Evolutionary conservation across 2,113 vertebrate species (phyloP).

Genomic region (Spermophilus dauricus): DNA sequence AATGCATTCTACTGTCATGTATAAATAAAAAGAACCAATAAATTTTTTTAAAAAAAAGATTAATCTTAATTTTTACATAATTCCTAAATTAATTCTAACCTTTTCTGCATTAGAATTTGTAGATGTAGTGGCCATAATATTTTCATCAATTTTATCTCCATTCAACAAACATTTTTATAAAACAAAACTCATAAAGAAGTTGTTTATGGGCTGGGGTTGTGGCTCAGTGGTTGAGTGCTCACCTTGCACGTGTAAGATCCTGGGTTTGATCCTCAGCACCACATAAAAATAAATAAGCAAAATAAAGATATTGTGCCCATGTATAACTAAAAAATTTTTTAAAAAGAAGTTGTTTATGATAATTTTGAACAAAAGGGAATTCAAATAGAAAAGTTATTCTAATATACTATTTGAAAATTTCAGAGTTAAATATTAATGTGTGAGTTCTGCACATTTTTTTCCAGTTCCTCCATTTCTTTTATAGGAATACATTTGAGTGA

Average conservation of each 20-base stretch:
- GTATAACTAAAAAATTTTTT: too few species aligned
- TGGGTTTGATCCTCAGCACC: too few species aligned
- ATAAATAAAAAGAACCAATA: too few species aligned
- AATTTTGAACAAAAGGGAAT: neutral
- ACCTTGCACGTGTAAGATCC: too few species aligned
- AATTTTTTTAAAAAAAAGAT: neutral
- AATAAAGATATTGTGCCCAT: too few species aligned
- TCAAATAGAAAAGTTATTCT: neutral
- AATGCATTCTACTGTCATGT: too few species aligned
- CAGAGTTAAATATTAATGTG: neutral
- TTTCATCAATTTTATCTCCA: neutral
- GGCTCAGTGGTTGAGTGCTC: too few species aligned
- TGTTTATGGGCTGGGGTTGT: neutral
- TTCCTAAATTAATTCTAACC: neutral
- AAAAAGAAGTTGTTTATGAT: neutral
- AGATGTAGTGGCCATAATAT: neutral
- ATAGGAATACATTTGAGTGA: neutral
- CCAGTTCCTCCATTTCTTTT: neutral
- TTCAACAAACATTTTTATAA: neutral
- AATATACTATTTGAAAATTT: neutral
- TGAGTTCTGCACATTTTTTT: neutral
- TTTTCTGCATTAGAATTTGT: neutral
- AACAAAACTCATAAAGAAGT: neutral
- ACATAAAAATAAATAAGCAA: too few species aligned
- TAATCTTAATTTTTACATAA: neutral